A percentile compares a stretch with the other conserved stretches of the same genome.
Conservation (phyloP, 2,797 vertebrate species). For the Capromys pilorides region DNA sequence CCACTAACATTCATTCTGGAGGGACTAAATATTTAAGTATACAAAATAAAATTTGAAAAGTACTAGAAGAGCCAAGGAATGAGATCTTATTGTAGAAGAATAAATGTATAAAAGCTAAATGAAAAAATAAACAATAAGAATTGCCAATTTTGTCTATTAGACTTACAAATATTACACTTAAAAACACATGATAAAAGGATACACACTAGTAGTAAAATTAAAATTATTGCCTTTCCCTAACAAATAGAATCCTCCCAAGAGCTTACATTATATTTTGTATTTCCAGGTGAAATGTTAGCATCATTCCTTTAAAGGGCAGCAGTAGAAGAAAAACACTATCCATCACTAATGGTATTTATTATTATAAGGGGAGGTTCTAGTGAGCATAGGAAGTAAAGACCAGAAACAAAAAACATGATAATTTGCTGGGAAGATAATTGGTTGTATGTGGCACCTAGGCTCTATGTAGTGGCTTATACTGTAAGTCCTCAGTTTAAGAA, state of each 20-base stretch:
- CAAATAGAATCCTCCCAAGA: background rate
- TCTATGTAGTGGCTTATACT: background rate
- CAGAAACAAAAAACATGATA: background rate
- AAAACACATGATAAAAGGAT: background rate
- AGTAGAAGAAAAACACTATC: background rate
- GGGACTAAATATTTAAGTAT: background rate
- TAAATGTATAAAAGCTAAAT: background rate
- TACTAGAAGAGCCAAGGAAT: background rate
- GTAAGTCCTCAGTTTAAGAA: background rate
- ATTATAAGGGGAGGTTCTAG: background rate
- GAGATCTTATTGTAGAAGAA: background rate
- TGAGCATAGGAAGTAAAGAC: background rate
- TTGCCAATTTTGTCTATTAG: background rate
- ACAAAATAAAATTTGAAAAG: constrained; percentile 6
- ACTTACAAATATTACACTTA: background rate
- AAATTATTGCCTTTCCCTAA: background rate
- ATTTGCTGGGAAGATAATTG: background rate
- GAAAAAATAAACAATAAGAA: background rate
- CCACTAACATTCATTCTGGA: background rate
- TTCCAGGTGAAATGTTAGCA: background rate
- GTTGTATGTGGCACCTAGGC: background rate
- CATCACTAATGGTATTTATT: background rate
- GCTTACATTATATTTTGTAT: background rate
- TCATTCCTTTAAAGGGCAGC: background rate
- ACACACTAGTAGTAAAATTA: background rate